phyloP scores from a whole-genome alignment of 2,113 vertebrate genomes.

The Harpagus bidentatus region DNA sequence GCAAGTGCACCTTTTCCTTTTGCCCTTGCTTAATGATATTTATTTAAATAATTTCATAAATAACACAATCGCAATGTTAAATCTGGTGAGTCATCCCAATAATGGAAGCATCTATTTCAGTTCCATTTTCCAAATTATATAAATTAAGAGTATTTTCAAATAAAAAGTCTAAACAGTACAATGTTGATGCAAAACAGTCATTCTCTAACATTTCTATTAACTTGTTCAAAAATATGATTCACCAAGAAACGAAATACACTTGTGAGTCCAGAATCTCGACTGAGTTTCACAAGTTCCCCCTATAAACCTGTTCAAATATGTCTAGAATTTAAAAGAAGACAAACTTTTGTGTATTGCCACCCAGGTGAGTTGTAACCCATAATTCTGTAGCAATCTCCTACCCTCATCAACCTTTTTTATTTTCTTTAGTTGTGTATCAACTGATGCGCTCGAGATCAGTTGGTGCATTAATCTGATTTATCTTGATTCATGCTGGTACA shows the following conservation, averaged over 20 bases:
- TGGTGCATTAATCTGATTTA: not conserved
- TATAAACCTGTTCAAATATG: not conserved
- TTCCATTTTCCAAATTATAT: not conserved
- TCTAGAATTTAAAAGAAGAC: not conserved
- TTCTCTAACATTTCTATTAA: not conserved
- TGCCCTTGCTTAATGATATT: not conserved
- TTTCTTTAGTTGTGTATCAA: not conserved
- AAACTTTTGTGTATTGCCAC: not conserved
- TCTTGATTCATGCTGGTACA: not conserved
- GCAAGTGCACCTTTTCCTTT: not conserved
- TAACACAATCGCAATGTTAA: not conserved
- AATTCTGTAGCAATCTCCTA: not conserved
- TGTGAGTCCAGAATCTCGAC: not conserved
- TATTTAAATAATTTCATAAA: not conserved
- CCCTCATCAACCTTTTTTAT: not conserved
- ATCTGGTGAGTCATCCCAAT: not conserved
- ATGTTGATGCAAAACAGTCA: not conserved
- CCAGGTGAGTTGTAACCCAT: not conserved
- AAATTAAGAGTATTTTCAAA: not conserved
- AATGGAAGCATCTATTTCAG: not conserved
- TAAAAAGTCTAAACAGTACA: not conserved
- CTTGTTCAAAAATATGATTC: not conserved
- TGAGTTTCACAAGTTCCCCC: not conserved
- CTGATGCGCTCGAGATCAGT: not conserved
- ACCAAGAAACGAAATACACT: not conserved